Conservation (phyloP, 2,113 vertebrate species). For the Archilochus colubris region DNA sequence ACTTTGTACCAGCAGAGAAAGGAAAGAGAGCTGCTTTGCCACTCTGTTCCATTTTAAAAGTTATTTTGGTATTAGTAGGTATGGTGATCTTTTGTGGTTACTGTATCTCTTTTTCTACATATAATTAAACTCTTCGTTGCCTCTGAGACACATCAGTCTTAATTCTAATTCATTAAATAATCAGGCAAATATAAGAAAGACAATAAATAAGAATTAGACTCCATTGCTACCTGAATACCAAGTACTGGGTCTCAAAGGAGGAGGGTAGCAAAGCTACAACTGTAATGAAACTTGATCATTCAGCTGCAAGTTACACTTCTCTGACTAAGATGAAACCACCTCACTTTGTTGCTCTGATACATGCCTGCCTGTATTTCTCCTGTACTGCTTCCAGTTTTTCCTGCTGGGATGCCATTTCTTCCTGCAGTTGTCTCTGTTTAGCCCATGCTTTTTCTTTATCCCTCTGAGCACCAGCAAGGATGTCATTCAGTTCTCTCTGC, state of each 20-base stretch:
- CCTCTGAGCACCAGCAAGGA: conserved; percentile 71
- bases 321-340: neutral
- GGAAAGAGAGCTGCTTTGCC: neutral
- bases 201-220: neutral
- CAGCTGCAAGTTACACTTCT: neutral
- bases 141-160: neutral
- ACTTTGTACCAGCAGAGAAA: neutral
- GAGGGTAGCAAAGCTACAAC: neutral
- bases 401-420: conserved; percentile 74
- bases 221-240: neutral
- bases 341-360: conserved; percentile 73
- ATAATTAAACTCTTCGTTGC: neutral
- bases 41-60: neutral
- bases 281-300: neutral
- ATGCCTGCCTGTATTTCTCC: conserved; percentile 74
- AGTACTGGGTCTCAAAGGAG: neutral
- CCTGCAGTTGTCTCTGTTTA: conserved; percentile 71
- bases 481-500: conserved; percentile 73
- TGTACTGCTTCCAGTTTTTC: conserved; percentile 75
- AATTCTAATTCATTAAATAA: neutral
- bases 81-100: neutral
- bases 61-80: neutral
- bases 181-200: neutral
- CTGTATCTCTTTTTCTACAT: neutral
- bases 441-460: conserved; percentile 76